phyloP scores from a whole-genome alignment of 37 sponge, comb jelly and placozoan genomes.

The Trichoplax adhaerens region DNA sequence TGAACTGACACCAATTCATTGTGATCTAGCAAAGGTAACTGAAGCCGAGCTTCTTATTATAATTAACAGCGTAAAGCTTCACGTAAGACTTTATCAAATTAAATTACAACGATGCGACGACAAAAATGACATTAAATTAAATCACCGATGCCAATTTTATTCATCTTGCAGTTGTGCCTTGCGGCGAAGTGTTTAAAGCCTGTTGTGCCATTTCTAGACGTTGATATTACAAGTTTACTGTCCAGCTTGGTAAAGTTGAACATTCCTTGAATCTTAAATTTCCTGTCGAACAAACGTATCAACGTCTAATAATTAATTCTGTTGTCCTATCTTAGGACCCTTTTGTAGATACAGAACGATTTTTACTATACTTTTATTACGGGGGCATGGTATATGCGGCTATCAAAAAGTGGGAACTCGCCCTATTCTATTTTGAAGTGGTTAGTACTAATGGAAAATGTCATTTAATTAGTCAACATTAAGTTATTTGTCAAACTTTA shows the following conservation, averaged over 20 bases:
- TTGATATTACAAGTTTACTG: conserved; percentile 4
- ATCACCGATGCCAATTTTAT: not conserved
- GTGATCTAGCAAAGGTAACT: no score
- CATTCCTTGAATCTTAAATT: not conserved
- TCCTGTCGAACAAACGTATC: not conserved
- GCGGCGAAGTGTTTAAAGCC: conserved; percentile 62
- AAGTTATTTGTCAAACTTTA: not conserved
- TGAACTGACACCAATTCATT: no score
- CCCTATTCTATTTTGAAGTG: conserved; percentile 59
- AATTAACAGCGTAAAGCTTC: no score
- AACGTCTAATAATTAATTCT: no score
- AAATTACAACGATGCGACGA: no score
- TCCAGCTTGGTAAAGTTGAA: not conserved
- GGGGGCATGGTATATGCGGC: conserved; percentile 83
- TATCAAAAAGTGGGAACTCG: conserved; percentile 55
- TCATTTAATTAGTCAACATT: not conserved
- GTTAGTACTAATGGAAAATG: conserved; percentile 19
- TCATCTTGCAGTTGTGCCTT: conserved; percentile 45
- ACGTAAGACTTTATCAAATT: no score
- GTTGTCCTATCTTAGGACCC: conserved; percentile 17
- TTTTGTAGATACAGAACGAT: conserved; percentile 45
- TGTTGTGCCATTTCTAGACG: conserved; percentile 50
- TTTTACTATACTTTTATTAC: conserved; percentile 80
- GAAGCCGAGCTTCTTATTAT: no score
- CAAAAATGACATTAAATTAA: no score